phyloP scores from a whole-genome alignment of 2,113 vertebrate species.

The Tachuris rubrigastra region DNA sequence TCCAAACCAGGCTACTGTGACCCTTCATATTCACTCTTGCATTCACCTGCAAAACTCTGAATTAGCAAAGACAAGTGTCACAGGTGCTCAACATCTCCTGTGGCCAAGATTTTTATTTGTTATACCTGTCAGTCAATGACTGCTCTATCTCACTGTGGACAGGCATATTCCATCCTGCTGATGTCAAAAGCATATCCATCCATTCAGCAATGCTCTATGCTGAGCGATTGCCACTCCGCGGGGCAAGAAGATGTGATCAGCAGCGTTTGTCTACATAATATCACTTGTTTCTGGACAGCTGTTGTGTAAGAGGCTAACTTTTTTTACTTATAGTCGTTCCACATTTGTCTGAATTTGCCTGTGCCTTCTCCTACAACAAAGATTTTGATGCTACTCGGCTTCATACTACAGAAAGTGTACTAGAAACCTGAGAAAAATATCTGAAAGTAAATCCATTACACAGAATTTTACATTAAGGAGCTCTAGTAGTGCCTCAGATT shows the following conservation, averaged over 20 bases:
- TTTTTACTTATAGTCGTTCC: conserved; percentile 11
- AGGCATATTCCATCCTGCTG: not conserved
- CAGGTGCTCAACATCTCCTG: not conserved
- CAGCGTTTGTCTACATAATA: conserved; percentile 30
- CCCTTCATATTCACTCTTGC: not conserved
- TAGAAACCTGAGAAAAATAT: not conserved
- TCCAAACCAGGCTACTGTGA: not conserved
- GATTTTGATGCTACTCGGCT: not conserved
- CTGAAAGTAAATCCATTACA: not conserved
- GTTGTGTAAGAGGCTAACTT: not conserved
- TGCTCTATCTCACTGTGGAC: not conserved
- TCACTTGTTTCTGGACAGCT: not conserved
- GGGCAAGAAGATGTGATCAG: not conserved
- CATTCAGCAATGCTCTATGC: not conserved
- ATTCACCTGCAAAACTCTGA: not conserved
- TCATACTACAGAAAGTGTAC: not conserved
- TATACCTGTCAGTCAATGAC: not conserved
- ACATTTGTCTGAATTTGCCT: not conserved
- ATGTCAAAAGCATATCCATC: not conserved
- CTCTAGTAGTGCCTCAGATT: not conserved
- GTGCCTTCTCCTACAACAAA: not conserved
- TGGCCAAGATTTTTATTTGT: not conserved
- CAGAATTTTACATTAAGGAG: not conserved
- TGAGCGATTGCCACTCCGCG: not conserved
- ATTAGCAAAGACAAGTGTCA: not conserved